Evolutionary conservation across 2,113 vertebrate genomes (phyloP).

Genomic region (Myanophis thanlyinensis): DNA sequence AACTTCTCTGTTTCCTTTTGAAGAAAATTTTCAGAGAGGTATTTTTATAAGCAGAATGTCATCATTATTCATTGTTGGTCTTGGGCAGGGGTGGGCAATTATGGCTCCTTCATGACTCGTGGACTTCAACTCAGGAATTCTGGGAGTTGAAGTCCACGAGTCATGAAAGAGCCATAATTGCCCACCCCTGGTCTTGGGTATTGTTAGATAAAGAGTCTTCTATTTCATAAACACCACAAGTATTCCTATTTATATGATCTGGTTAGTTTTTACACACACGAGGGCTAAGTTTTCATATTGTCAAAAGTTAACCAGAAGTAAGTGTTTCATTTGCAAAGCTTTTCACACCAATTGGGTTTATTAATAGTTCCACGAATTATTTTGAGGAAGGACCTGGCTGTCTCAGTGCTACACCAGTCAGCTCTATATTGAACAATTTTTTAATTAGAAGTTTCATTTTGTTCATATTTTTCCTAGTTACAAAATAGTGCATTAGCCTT

Average conservation of each 20-base stretch:
- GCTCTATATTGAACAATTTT: slow-evolving; percentile 67
- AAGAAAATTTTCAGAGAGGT: not conserved
- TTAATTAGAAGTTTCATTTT: slow-evolving; percentile 84
- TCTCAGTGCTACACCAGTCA: slow-evolving; percentile 51
- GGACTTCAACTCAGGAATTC: no score
- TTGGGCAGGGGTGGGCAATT: no score
- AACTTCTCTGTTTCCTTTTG: not conserved
- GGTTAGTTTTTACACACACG: slow-evolving; percentile 67
- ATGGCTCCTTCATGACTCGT: no score
- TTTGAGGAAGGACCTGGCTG: slow-evolving; percentile 68
- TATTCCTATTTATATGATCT: slow-evolving; percentile 65
- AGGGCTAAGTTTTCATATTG: slow-evolving; percentile 2
- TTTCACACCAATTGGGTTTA: slow-evolving; percentile 70
- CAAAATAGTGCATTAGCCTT: slow-evolving; percentile 69
- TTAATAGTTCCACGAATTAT: slow-evolving; percentile 77
- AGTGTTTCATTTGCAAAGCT: slow-evolving; percentile 61
- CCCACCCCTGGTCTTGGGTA: slow-evolving; percentile 55
- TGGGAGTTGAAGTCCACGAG: no score
- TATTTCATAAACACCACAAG: slow-evolving; percentile 64
- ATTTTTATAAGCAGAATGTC: slow-evolving; percentile 36
- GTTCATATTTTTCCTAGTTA: slow-evolving; percentile 67
- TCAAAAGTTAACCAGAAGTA: slow-evolving; percentile 30
- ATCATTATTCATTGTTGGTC: slow-evolving; percentile 44
- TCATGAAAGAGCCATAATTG: no score
- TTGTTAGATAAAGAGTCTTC: slow-evolving; percentile 51